Conservation (phyloP, 2,888 invertebrate genomes). For the Dryocosmus kuriphilus region DNA sequence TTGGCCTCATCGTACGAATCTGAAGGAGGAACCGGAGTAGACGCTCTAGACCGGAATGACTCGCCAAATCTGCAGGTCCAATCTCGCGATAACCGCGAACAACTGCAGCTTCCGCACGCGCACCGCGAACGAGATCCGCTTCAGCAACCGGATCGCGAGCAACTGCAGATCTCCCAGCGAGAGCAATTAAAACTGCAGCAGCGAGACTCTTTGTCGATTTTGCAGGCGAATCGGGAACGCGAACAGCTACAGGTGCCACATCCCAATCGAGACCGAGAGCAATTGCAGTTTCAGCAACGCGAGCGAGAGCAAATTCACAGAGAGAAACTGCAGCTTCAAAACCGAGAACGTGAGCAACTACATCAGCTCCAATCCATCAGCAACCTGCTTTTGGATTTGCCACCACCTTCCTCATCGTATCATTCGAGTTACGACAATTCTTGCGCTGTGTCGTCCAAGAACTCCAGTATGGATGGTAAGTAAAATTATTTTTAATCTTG, state of each 20-base stretch:
- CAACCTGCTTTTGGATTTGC: slow-evolving; percentile 68
- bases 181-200: slow-evolving; percentile 35
- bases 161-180: background rate
- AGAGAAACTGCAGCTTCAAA: slow-evolving; percentile 40
- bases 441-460: slow-evolving; percentile 53
- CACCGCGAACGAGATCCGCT: slow-evolving; percentile 11
- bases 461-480: slow-evolving; percentile 56
- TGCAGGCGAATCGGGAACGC: slow-evolving; percentile 41
- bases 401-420: slow-evolving; percentile 56
- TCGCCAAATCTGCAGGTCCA: slow-evolving; percentile 56
- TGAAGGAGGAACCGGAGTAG: slow-evolving; percentile 57
- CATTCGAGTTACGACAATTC: slow-evolving; percentile 56
- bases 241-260: slow-evolving; percentile 41
- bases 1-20: slow-evolving; percentile 62
- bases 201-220: slow-evolving; percentile 45
- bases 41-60: slow-evolving; percentile 55
- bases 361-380: slow-evolving; percentile 70
- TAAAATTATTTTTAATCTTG: background rate
- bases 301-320: slow-evolving; percentile 52
- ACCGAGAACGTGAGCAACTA: slow-evolving; percentile 62
- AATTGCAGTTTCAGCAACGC: slow-evolving; percentile 45
- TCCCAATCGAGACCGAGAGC: slow-evolving; percentile 53
- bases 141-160: slow-evolving; percentile 35
- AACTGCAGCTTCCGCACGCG: background rate
- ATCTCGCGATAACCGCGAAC: background rate